Evolutionary conservation across 2,888 invertebrate genomes (phyloP), one percentile per base, ranked within the genome.

Genomic region (Camponotus fellah): DNA sequence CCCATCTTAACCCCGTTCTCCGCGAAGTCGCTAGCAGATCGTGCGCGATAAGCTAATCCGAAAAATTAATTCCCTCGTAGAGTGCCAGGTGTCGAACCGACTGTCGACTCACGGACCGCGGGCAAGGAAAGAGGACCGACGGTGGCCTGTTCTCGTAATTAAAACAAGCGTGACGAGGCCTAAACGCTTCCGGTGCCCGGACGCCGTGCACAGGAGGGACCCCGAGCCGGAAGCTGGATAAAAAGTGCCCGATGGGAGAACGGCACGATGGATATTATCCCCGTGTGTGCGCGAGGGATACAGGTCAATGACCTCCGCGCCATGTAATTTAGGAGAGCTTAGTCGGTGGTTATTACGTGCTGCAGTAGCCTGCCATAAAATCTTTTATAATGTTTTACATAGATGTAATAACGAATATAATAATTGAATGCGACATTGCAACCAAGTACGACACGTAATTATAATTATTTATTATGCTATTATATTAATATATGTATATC

Each of bases 1-100:
- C 90, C 87, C 90, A 91, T 88, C 90, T 92, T 93, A 92, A 91
- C 93, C 92, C 88, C 91, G 91, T 92, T 94, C 91, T 71, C 85
- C 82, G 77, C 86, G 84, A 87, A 92, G 90, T 88, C 87, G 89
- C 87, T 91, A 90, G 88, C 89, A 88, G 89, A 88, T 88, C 86
- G 89, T 71, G 60, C 80, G 89, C 92, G 93, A 94, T 94, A 93
- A 94, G 91, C 92, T 94, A 94, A 94, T 94, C 94, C 94, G 88
- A 93, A 93, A 94, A 94, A 94, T 93, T 92, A 94, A 94, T 94
- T 94, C 94, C 90, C 89, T 86, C 53, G 89, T 77, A 32, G 86
- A 83, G 86, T 89, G 92, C 93, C 94, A 93, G 93, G 93, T 94
- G 94, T 92, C 91, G 90, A 92, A 91, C 85, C 87, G 83, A 90